Evolutionary conservation across 2,888 invertebrate genomes (phyloP).

Genomic region (Mesopsocus fuscifrons): DNA sequence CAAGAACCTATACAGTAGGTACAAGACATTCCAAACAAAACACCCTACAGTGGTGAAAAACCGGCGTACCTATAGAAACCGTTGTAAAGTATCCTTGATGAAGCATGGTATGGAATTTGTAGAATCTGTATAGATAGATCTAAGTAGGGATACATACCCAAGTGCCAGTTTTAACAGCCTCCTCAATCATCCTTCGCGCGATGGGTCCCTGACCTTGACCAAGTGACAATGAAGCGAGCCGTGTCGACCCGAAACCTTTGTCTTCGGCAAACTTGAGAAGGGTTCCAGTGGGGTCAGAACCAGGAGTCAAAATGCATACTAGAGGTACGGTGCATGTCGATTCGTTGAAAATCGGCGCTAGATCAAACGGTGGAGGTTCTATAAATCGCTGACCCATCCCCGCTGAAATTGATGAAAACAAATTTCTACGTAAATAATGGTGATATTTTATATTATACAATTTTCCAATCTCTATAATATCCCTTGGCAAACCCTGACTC

Average conservation of each 20-base stretch:
- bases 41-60: too few relatives aligned
- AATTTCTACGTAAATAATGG: too few relatives aligned
- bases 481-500: too few relatives aligned
- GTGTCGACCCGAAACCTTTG: conserved; percentile 53
- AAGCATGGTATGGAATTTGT: too few relatives aligned
- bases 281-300: conserved; percentile 81
- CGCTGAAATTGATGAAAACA: conserved; percentile 25
- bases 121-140: too few relatives aligned
- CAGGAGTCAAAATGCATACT: conserved; percentile 80
- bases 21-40: too few relatives aligned
- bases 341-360: conserved; percentile 63
- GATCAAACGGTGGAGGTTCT: conserved; percentile 79
- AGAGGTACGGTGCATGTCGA: conserved; percentile 76
- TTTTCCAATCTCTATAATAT: too few relatives aligned
- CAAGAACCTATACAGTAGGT: too few relatives aligned
- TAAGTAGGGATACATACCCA: too few relatives aligned
- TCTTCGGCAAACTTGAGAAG: conserved; percentile 84
- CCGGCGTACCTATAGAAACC: too few relatives aligned
- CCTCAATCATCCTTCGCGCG: conserved; percentile 68
- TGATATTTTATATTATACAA: too few relatives aligned
- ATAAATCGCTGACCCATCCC: conserved; percentile 61
- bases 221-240: conserved; percentile 63
- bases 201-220: conserved; percentile 89
- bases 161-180: conserved; percentile 62
- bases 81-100: too few relatives aligned